phyloP scores from a whole-genome alignment of 2,797 vertebrate species.

The Clarias pachynema region DNA sequence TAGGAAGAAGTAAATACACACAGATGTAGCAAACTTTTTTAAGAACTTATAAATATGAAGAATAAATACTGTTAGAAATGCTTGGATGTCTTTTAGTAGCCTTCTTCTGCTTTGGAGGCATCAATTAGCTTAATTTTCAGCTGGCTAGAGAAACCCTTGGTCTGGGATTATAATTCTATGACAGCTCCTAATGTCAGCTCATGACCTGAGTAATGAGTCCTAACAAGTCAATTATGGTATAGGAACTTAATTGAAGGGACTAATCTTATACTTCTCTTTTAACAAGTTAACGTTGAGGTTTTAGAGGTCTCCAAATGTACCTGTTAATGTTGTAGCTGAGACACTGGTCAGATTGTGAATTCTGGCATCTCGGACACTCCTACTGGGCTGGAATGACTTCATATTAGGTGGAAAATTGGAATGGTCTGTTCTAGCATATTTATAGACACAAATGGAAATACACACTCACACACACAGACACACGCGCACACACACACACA shows the following conservation, averaged over 20 bases:
- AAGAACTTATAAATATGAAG: background rate
- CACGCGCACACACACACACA: no score
- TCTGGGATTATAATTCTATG: background rate
- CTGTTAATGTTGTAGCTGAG: no score
- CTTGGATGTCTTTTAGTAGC: background rate
- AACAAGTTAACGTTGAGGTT: no score
- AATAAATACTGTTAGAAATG: background rate
- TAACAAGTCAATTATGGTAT: background rate
- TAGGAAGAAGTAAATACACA: background rate
- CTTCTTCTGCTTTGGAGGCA: background rate
- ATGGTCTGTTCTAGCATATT: no score
- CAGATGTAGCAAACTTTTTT: background rate
- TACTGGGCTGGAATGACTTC: no score
- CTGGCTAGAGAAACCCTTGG: background rate
- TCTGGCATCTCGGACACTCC: no score
- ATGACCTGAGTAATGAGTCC: background rate
- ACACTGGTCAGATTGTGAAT: no score
- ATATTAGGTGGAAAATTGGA: no score
- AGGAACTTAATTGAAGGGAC: background rate
- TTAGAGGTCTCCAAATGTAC: no score
- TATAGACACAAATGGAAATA: no score
- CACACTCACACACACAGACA: no score
- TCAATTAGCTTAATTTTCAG: background rate
- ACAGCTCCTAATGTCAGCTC: background rate
- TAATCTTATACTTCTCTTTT: no score